Evolutionary conservation across 1,140 invertebrate genomes (phyloP).

Genomic region (Drosophila chauvacae): DNA sequence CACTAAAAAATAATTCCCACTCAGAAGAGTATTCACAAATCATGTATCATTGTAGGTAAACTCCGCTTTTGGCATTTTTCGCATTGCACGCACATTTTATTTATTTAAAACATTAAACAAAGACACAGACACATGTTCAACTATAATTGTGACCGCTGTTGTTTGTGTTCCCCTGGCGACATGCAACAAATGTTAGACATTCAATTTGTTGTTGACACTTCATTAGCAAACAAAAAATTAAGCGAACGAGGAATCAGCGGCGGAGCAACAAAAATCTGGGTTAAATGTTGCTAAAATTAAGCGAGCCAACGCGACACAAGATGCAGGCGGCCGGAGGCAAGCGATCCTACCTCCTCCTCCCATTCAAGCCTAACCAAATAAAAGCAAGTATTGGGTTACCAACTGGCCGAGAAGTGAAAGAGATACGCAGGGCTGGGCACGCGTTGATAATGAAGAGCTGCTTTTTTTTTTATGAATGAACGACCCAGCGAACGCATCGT

Average conservation of each 20-base stretch:
- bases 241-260: constrained; percentile 51
- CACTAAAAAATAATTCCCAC: background rate
- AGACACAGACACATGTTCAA: constrained; percentile 71
- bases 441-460: constrained; percentile 42
- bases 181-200: constrained; percentile 83
- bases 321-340: constrained; percentile 43
- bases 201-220: constrained; percentile 83
- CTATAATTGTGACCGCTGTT: constrained; percentile 31
- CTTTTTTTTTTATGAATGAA: constrained; percentile 58
- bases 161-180: constrained; percentile 57
- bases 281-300: constrained; percentile 83
- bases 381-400: constrained; percentile 72
- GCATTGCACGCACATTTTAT: constrained; percentile 66
- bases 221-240: constrained; percentile 79
- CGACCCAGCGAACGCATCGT: constrained; percentile 57
- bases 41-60: background rate
- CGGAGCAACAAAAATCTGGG: constrained; percentile 55
- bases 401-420: constrained; percentile 20
- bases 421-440: constrained; percentile 45
- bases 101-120: constrained; percentile 82
- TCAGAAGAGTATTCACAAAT: constrained; percentile 27
- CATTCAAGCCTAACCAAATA: constrained; percentile 67
- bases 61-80: constrained; percentile 34
- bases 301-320: constrained; percentile 56
- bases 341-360: constrained; percentile 3